Evolutionary conservation across 2,888 invertebrate species (phyloP).

Genomic region (Euplagia quadripunctaria): DNA sequence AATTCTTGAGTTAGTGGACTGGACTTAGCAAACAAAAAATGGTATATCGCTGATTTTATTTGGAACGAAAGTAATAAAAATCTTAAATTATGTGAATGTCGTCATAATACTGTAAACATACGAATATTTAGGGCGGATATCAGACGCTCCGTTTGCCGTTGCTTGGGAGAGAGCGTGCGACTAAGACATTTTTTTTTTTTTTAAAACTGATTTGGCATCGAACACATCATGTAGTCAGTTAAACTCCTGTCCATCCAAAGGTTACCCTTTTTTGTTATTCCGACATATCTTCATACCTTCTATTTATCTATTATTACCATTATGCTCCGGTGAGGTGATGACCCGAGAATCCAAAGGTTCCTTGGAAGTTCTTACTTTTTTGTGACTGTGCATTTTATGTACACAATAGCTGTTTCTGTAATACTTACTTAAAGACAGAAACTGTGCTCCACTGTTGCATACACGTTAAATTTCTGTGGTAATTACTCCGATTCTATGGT

Average conservation of each 20-base stretch:
- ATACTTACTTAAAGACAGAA: no score
- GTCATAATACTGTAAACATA: neutral
- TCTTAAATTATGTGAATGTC: neutral
- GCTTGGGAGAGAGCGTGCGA: neutral
- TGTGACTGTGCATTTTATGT: no score
- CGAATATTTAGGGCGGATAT: neutral
- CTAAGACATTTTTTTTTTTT: neutral
- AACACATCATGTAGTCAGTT: no score
- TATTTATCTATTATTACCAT: no score
- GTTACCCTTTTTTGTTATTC: no score
- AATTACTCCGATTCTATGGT: neutral
- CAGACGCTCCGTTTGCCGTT: neutral
- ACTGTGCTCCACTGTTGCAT: no score
- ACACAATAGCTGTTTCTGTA: no score
- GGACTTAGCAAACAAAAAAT: neutral
- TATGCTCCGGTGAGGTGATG: no score
- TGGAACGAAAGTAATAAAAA: neutral
- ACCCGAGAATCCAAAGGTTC: no score
- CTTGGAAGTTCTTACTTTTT: no score
- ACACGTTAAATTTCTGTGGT: neutral
- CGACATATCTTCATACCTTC: no score
- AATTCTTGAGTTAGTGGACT: neutral
- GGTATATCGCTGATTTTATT: neutral
- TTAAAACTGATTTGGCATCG: neutral
- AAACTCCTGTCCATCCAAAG: no score